phyloP scores from a whole-genome alignment of 2,113 vertebrate genomes.

The Dipodomys ordii region DNA sequence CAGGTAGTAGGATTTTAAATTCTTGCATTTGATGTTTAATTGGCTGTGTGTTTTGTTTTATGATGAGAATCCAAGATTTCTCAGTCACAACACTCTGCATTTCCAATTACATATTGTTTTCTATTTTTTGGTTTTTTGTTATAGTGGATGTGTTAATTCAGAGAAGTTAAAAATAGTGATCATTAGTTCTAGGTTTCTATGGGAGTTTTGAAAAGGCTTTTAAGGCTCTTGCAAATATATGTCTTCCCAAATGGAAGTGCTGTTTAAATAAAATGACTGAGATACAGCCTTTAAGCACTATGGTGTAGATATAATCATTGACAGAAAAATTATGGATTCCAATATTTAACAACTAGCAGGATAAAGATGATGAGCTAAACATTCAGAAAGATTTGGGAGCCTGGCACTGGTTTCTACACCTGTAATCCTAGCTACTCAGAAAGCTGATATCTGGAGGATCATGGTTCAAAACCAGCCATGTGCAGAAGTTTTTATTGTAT shows the following conservation, averaged over 20 bases:
- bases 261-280: conserved; percentile 47
- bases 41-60: conserved; percentile 14
- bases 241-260: background rate
- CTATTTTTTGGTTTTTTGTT: conserved; percentile 11
- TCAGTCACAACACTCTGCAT: conserved; percentile 1
- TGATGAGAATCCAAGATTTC: background rate
- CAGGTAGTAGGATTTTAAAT: conserved; percentile 6
- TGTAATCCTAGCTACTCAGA: no score
- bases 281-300: background rate
- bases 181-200: conserved; percentile 39
- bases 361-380: background rate
- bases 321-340: background rate
- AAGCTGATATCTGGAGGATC: no score
- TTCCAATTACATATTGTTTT: conserved; percentile 35
- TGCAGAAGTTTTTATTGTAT: no score
- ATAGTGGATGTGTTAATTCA: background rate
- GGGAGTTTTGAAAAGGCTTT: background rate
- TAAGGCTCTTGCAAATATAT: background rate
- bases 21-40: conserved; percentile 13
- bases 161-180: conserved; percentile 14
- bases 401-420: no score
- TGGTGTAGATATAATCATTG: conserved; percentile 43
- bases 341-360: background rate
- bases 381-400: background rate
- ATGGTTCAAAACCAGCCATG: no score